These are phyloP conservation scores for Urocitellus parryii DNA, from an alignment of 2,113 vertebrate species.

Conservation along the genomic window DNA sequence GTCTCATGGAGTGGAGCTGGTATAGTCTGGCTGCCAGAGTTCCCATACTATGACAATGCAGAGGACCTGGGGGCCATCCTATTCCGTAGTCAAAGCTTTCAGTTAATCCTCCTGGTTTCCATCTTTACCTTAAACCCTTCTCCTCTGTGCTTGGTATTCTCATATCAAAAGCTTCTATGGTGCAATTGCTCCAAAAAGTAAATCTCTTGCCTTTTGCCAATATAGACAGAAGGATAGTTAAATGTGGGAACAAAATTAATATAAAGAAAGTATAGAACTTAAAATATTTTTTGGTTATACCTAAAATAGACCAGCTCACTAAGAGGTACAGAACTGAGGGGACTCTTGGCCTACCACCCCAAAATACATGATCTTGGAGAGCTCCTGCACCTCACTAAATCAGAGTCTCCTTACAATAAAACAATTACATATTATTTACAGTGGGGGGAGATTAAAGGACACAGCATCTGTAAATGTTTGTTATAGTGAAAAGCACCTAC, in stretches of 20 bases:
- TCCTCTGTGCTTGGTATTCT: background rate
- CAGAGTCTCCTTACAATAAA: slow-evolving; percentile 28
- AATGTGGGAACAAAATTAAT: background rate
- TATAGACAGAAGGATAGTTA: background rate
- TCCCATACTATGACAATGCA: slow-evolving; percentile 5
- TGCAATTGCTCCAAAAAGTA: background rate
- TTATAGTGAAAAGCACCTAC: background rate
- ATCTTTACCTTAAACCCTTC: background rate
- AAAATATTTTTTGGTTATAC: background rate
- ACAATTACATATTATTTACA: background rate
- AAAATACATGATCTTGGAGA: slow-evolving; percentile 9
- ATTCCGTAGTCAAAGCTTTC: background rate
- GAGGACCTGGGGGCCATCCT: background rate
- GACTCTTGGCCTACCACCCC: background rate
- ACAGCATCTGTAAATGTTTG: background rate
- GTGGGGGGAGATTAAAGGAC: background rate
- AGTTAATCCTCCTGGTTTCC: slow-evolving; percentile 25
- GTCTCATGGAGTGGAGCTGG: background rate
- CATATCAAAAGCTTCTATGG: background rate
- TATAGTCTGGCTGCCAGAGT: background rate
- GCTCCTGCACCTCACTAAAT: slow-evolving; percentile 12
- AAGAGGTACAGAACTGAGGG: background rate
- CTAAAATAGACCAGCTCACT: background rate
- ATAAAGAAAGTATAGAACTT: background rate
- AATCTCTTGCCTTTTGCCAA: slow-evolving; percentile 13